A percentile compares a stretch with the other conserved stretches of the same genome.
These are phyloP conservation scores for Lethenteron camtschaticum DNA, from an alignment of 2,113 vertebrate genomes.

Conservation along the genomic window DNA sequence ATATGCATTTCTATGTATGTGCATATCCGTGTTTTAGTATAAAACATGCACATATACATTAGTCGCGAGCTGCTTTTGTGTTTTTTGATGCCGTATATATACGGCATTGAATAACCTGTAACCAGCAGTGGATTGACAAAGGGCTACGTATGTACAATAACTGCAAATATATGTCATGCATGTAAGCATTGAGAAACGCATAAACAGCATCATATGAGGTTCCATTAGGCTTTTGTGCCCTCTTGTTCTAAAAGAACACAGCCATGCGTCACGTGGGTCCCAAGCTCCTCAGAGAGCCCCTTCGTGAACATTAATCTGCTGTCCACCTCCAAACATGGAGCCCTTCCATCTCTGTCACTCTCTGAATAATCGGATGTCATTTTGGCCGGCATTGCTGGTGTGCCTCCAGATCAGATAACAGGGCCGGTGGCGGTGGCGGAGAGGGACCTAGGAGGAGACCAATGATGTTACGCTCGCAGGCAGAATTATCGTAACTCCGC, in stretches of 20 bases:
- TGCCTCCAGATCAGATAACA: constrained; percentile 6
- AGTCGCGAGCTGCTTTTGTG: not conserved
- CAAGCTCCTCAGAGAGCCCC: too few species aligned
- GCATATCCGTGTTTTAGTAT: not conserved
- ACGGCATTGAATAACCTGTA: not conserved
- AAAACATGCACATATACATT: not conserved
- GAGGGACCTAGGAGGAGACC: not conserved
- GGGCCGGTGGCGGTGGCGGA: not conserved
- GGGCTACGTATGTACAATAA: too few species aligned
- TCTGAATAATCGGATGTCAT: constrained; percentile 6
- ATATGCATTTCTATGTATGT: not conserved
- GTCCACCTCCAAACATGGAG: constrained; percentile 6
- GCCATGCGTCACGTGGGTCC: too few species aligned
- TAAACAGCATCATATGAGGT: too few species aligned
- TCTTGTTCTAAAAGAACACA: too few species aligned
- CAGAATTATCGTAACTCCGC: too few species aligned
- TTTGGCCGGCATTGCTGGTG: constrained; percentile 5
- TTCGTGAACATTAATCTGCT: constrained; percentile 1
- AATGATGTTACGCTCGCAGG: too few species aligned
- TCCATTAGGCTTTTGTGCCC: too few species aligned
- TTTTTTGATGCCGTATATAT: not conserved
- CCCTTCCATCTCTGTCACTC: constrained; percentile 4
- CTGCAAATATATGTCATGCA: too few species aligned
- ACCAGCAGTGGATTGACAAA: too few species aligned
- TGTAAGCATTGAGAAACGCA: too few species aligned